phyloP scores from a whole-genome alignment of 2,888 invertebrate genomes.

The Rhagonycha lutea region DNA sequence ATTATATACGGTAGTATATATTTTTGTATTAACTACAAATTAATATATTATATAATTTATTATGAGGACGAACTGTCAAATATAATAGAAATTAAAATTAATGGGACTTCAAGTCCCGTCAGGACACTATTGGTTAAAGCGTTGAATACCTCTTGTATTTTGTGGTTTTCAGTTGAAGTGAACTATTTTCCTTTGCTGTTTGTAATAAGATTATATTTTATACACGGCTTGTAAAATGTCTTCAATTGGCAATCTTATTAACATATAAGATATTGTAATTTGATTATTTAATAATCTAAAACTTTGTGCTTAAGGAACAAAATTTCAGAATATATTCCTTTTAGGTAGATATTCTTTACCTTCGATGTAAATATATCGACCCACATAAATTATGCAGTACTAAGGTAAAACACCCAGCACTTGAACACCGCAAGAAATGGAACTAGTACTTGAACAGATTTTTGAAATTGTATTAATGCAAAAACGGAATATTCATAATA shows the following conservation, averaged over 20 bases:
- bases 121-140: background rate
- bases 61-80: too few species aligned
- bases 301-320: background rate
- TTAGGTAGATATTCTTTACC: background rate
- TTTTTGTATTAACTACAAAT: too few species aligned
- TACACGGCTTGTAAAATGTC: background rate
- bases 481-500: too few species aligned
- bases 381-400: too few species aligned
- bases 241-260: background rate
- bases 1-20: too few species aligned
- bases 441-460: too few species aligned
- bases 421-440: too few species aligned
- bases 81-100: too few species aligned
- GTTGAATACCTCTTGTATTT: background rate
- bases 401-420: too few species aligned
- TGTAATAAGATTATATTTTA: background rate
- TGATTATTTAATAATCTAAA: background rate
- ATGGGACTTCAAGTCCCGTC: too few species aligned
- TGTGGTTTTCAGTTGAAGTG: background rate
- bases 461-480: too few species aligned
- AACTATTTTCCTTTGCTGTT: background rate
- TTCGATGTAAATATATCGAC: background rate
- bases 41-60: too few species aligned
- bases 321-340: background rate
- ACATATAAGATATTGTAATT: background rate